phyloP scores from a whole-genome alignment of 1,140 invertebrate species.

The Saccostrea cuccullata region DNA sequence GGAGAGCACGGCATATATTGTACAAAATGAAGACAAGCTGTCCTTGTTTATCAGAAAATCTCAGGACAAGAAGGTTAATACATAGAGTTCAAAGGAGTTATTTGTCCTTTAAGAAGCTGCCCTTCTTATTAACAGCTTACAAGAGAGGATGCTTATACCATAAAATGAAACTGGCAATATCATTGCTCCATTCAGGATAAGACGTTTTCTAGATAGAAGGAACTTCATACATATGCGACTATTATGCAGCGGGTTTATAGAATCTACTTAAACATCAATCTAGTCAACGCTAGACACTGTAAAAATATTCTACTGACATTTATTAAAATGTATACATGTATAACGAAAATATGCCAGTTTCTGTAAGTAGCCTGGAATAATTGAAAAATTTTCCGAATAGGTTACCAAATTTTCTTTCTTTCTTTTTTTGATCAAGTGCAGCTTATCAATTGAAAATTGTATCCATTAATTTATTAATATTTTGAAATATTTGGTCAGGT shows the following conservation, averaged over 20 bases:
- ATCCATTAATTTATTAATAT: too few relatives aligned
- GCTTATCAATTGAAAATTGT: too few relatives aligned
- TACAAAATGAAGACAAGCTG: constrained; percentile 40
- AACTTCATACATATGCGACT: constrained; percentile 29
- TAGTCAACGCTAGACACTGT: background rate
- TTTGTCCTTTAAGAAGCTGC: constrained; percentile 34
- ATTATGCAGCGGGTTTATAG: constrained; percentile 63
- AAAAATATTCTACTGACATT: too few relatives aligned
- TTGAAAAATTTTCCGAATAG: too few relatives aligned
- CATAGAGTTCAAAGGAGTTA: constrained; percentile 1
- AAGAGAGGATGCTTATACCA: constrained; percentile 3
- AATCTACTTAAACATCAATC: constrained; percentile 1
- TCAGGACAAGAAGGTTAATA: background rate
- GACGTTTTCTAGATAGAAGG: constrained; percentile 40
- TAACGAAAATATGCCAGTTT: too few relatives aligned
- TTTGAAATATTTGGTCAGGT: too few relatives aligned
- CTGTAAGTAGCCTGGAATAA: too few relatives aligned
- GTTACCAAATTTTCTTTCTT: too few relatives aligned
- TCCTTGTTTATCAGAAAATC: constrained; percentile 25
- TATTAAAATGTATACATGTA: too few relatives aligned
- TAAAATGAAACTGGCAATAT: background rate
- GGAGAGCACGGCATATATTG: constrained; percentile 32
- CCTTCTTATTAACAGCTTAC: constrained; percentile 42
- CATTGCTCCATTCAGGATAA: constrained; percentile 36
- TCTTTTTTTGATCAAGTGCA: too few relatives aligned